Evolutionary conservation across 2,888 invertebrate species (phyloP).

Genomic region (Nephrotoma appendiculata): DNA sequence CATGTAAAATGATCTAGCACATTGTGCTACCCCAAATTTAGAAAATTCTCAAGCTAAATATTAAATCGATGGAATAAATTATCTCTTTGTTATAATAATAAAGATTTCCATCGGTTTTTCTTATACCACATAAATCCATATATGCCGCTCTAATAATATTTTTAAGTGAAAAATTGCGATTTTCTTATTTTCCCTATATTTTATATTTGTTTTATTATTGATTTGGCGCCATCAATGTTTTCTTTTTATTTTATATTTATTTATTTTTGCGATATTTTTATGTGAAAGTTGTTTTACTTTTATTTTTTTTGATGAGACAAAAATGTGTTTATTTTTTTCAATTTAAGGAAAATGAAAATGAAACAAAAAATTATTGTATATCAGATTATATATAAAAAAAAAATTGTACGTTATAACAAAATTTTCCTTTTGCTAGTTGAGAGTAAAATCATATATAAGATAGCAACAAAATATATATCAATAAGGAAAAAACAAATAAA

Average conservation of each 20-base stretch:
- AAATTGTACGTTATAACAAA: background rate
- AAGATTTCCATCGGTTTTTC: background rate
- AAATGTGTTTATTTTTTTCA: background rate
- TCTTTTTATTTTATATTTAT: background rate
- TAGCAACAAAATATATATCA: background rate
- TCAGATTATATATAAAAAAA: background rate
- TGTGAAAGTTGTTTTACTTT: background rate
- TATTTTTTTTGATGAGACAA: background rate
- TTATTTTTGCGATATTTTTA: background rate
- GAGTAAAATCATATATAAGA: background rate
- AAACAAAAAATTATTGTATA: background rate
- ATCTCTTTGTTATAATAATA: background rate
- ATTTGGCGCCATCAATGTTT: background rate
- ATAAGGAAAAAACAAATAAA: background rate
- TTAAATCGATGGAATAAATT: background rate
- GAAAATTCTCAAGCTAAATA: background rate
- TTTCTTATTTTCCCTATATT: background rate
- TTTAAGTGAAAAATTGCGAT: background rate
- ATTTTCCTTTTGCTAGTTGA: background rate
- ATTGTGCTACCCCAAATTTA: background rate
- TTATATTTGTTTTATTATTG: background rate
- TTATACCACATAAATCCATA: background rate
- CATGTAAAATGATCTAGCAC: too few species aligned
- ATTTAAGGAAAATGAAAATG: background rate
- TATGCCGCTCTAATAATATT: background rate